These are phyloP conservation scores for Beris chalybata DNA, from an alignment of 2,888 invertebrate species.

Conservation along the genomic window DNA sequence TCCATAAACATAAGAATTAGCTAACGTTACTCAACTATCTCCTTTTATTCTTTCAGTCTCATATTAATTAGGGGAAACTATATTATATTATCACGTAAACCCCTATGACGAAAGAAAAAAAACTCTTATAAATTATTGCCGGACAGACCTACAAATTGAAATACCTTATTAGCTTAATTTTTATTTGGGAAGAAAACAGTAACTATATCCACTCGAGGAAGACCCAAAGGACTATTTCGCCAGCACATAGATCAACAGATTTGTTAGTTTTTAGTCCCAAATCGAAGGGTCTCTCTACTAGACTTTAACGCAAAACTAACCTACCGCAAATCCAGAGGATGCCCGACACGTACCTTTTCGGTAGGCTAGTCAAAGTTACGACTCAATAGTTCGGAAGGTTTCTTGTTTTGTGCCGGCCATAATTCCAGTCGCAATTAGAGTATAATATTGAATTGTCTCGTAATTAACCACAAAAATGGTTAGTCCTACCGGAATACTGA, in stretches of 20 bases:
- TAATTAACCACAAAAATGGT: constrained; percentile 10
- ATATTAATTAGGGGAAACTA: no score
- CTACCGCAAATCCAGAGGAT: background rate
- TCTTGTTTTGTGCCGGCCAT: constrained; percentile 1
- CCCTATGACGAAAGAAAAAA: no score
- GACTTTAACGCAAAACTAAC: background rate
- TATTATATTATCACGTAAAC: no score
- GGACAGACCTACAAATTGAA: constrained; percentile 9
- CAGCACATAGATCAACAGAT: constrained; percentile 12
- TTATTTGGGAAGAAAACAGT: no score
- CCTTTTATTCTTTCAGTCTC: no score
- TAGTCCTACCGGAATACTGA: no score
- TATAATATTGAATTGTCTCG: constrained; percentile 10
- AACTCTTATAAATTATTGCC: no score
- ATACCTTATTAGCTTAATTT: constrained; percentile 18
- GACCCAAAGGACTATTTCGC: constrained; percentile 2
- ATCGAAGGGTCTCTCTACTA: no score
- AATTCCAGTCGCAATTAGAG: constrained; percentile 22
- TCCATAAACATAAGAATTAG: no score
- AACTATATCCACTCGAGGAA: background rate
- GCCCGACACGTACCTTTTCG: no score
- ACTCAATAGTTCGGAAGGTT: background rate
- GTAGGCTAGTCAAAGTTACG: no score
- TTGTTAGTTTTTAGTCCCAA: constrained; percentile 7
- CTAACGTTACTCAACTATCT: no score